These are phyloP conservation scores for Pissodes strobi DNA, from an alignment of 1,140 invertebrate species.

Conservation along the genomic window DNA sequence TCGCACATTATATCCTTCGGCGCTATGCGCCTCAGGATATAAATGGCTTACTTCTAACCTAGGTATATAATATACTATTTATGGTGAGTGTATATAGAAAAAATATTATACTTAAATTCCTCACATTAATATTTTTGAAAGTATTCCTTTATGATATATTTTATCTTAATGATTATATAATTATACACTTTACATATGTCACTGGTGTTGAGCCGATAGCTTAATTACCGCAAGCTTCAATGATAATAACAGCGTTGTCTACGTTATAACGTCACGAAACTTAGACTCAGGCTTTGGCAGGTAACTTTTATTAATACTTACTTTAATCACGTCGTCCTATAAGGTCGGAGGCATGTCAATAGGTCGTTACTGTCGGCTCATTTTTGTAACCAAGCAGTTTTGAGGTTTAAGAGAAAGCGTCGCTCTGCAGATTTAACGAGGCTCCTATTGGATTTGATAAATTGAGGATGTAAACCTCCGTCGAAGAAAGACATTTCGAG, in stretches of 20 bases:
- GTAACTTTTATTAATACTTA: slow-evolving; percentile 34
- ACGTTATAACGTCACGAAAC: background rate
- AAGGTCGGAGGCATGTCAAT: slow-evolving; percentile 14
- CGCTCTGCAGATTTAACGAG: slow-evolving; percentile 7
- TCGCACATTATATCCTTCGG: too few relatives aligned
- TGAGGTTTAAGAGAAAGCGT: slow-evolving; percentile 17
- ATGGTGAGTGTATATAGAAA: too few relatives aligned
- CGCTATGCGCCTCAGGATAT: too few relatives aligned
- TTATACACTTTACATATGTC: too few relatives aligned
- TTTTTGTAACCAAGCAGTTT: slow-evolving; percentile 15
- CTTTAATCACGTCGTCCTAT: slow-evolving; percentile 20
- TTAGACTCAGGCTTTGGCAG: background rate
- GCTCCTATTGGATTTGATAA: slow-evolving; percentile 1
- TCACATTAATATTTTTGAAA: too few relatives aligned
- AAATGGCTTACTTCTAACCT: too few relatives aligned
- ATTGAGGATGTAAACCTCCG: background rate
- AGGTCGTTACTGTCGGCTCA: slow-evolving; percentile 19
- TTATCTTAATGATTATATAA: too few relatives aligned
- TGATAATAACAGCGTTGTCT: slow-evolving; percentile 1
- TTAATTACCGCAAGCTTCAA: background rate
- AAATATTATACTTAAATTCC: too few relatives aligned
- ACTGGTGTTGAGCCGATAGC: too few relatives aligned
- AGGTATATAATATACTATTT: too few relatives aligned
- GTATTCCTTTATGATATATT: too few relatives aligned
- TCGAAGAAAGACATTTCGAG: background rate